Percentiles rank a stretch among this genome's conserved stretches.
These are phyloP conservation scores for Dufourea novaeangliae DNA, from an alignment of 1,140 invertebrate genomes.

Conservation along the genomic window DNA sequence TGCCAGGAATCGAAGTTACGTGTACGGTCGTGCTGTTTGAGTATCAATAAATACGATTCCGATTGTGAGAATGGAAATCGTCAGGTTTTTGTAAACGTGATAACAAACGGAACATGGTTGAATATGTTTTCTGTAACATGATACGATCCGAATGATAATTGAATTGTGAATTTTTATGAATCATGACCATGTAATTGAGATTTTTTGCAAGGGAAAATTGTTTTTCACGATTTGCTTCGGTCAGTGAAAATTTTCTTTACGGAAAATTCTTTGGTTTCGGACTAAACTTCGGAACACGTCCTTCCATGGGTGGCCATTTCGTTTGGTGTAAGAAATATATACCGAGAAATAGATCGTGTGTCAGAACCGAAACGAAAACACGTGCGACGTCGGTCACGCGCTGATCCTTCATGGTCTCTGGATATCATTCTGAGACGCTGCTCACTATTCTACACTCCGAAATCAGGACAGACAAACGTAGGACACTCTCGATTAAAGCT, in stretches of 20 bases:
- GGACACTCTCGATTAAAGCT: too few species aligned
- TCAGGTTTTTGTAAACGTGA: neutral
- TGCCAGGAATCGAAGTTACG: neutral
- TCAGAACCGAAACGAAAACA: conserved; percentile 11
- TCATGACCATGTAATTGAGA: too few species aligned
- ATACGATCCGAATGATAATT: too few species aligned
- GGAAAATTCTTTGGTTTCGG: too few species aligned
- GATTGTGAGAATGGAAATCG: neutral
- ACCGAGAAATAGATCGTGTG: conserved; percentile 42
- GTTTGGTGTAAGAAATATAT: conserved; percentile 25
- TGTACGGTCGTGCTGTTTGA: neutral
- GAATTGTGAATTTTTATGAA: too few species aligned
- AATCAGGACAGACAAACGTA: too few species aligned
- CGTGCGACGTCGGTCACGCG: neutral
- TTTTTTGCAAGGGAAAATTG: too few species aligned
- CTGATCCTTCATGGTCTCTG: neutral
- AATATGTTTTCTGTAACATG: too few species aligned
- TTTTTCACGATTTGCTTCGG: too few species aligned
- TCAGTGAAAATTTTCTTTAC: conserved; percentile 25
- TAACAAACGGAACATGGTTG: too few species aligned
- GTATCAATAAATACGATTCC: neutral
- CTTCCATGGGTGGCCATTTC: conserved; percentile 51
- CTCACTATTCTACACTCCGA: too few species aligned
- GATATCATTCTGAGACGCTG: neutral
- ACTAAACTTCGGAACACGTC: conserved; percentile 60